phyloP scores from a whole-genome alignment of 2,888 invertebrate genomes.

The Lasius fuliginosus region DNA sequence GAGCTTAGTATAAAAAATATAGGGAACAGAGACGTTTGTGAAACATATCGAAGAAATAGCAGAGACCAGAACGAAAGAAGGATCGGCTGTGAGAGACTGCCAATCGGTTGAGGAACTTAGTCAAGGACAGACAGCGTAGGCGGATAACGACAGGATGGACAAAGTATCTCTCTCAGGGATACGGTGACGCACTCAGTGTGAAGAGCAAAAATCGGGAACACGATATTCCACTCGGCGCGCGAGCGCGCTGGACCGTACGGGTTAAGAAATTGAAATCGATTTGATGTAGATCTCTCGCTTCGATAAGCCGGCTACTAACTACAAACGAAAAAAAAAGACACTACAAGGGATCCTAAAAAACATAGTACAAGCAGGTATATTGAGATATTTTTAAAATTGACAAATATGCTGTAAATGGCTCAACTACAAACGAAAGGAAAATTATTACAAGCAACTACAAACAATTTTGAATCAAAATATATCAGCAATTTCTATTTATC shows the following conservation, averaged over 20 bases:
- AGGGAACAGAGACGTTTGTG: neutral
- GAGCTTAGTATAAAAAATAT: neutral
- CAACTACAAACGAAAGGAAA: neutral
- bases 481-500: neutral
- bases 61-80: neutral
- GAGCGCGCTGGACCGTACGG: neutral
- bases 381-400: neutral
- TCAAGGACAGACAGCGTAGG: constrained; percentile 23
- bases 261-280: constrained; percentile 73
- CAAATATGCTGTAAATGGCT: neutral
- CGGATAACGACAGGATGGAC: constrained; percentile 26
- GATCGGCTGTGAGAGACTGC: neutral
- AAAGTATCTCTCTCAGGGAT: constrained; percentile 34
- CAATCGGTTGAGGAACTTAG: neutral
- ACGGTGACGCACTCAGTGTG: constrained; percentile 13
- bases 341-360: neutral
- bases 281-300: constrained; percentile 41
- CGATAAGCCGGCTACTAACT: constrained; percentile 32
- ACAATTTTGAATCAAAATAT: neutral
- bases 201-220: constrained; percentile 63
- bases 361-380: neutral
- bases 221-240: constrained; percentile 69
- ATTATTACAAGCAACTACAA: neutral
- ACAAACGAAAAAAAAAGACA: neutral
- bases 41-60: neutral